Evolutionary conservation across 2,888 invertebrate genomes (phyloP).

Genomic region (Trichacis sp.): DNA sequence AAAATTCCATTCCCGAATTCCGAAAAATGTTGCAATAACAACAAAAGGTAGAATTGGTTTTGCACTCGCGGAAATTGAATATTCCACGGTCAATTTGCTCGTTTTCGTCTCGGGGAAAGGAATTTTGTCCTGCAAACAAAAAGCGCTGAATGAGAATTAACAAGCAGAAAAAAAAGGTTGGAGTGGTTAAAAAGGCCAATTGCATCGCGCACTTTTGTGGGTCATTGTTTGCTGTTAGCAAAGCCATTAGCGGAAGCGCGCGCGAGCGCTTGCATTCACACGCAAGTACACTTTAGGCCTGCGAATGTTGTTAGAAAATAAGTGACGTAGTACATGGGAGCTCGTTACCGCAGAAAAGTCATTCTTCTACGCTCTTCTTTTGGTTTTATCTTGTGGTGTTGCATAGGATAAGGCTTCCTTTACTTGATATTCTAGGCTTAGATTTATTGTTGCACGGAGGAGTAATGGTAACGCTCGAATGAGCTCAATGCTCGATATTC

Average conservation of each 20-base stretch:
- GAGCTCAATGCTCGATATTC: slow-evolving; percentile 34
- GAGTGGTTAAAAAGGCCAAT: slow-evolving; percentile 16
- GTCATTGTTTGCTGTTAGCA: slow-evolving; percentile 39
- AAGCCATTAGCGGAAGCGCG: slow-evolving; percentile 43
- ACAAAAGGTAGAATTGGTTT: too few relatives aligned
- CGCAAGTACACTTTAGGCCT: slow-evolving; percentile 43
- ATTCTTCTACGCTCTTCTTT: slow-evolving; percentile 46
- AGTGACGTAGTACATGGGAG: slow-evolving; percentile 62
- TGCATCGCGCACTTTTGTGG: slow-evolving; percentile 31
- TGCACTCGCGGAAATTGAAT: too few relatives aligned
- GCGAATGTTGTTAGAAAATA: slow-evolving; percentile 55
- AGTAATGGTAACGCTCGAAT: slow-evolving; percentile 54
- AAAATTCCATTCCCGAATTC: too few relatives aligned
- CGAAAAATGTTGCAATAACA: too few relatives aligned
- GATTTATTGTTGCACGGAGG: slow-evolving; percentile 59
- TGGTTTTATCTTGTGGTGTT: slow-evolving; percentile 34
- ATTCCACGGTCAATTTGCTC: too few relatives aligned
- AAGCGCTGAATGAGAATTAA: neutral
- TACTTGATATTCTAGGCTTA: slow-evolving; percentile 54
- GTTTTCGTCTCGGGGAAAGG: neutral
- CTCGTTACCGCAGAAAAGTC: slow-evolving; percentile 63
- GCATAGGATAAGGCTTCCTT: slow-evolving; percentile 50
- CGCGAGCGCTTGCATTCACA: slow-evolving; percentile 42
- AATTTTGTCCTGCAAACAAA: neutral
- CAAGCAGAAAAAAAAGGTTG: neutral